These are phyloP conservation scores for Druceiella hillmani DNA, from an alignment of 2,888 invertebrate species.

Conservation along the genomic window DNA sequence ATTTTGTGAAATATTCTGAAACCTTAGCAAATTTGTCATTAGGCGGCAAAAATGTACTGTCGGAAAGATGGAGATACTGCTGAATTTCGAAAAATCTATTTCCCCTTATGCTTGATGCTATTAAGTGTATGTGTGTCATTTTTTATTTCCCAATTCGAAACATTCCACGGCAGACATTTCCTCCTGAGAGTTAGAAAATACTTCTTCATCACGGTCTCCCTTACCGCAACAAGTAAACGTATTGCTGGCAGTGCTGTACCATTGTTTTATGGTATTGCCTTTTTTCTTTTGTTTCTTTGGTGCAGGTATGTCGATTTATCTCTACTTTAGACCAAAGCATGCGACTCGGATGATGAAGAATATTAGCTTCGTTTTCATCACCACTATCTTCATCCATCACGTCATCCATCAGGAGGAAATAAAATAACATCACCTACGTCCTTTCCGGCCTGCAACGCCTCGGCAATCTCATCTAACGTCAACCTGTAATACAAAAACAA, in stretches of 20 bases:
- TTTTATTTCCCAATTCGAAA: slow-evolving; percentile 9
- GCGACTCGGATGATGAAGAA: slow-evolving; percentile 14
- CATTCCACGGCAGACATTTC: slow-evolving; percentile 8
- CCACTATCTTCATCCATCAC: slow-evolving; percentile 16
- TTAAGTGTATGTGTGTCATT: too few relatives aligned
- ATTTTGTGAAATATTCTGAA: too few relatives aligned
- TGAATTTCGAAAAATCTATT: too few relatives aligned
- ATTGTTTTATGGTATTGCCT: slow-evolving; percentile 7
- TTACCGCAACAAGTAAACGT: slow-evolving; percentile 2
- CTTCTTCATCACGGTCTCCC: slow-evolving; percentile 11
- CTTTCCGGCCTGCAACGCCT: too few relatives aligned
- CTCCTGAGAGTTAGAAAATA: slow-evolving; percentile 7
- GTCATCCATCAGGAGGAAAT: slow-evolving; percentile 12
- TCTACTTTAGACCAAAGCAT: slow-evolving; percentile 14
- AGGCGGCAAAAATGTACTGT: too few relatives aligned
- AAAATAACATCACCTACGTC: slow-evolving; percentile 9
- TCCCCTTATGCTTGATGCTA: too few relatives aligned
- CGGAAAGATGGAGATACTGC: too few relatives aligned
- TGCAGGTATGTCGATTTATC: slow-evolving; percentile 7
- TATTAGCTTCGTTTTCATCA: slow-evolving; percentile 15
- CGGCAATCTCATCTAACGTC: too few relatives aligned
- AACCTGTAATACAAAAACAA: too few relatives aligned
- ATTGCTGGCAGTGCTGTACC: too few relatives aligned
- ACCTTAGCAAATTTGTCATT: too few relatives aligned
- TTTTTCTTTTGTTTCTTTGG: slow-evolving; percentile 12